Conservation (phyloP, 1,140 invertebrate genomes). For the Nomia melanderi region DNA sequence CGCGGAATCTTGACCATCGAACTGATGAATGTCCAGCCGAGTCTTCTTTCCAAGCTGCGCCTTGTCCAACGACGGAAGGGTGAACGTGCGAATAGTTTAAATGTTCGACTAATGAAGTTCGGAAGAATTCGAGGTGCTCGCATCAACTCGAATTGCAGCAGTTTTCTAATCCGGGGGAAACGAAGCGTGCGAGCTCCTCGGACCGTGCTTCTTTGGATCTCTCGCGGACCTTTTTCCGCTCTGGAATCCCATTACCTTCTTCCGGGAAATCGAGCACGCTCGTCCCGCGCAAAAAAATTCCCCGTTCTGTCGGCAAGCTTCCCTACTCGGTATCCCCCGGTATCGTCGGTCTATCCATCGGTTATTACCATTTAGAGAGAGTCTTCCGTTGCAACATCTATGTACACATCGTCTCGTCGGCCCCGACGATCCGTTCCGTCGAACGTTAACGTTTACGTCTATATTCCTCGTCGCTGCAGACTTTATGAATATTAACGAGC, state of each 20-base stretch:
- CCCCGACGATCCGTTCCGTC: constrained; percentile 1
- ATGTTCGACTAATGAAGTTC: not conserved
- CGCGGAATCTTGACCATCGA: too few relatives aligned
- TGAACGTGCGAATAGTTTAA: not conserved
- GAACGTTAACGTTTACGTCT: constrained; percentile 26
- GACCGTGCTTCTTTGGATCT: not conserved
- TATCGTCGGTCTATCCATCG: not conserved
- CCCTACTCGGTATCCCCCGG: not conserved
- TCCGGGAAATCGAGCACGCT: not conserved
- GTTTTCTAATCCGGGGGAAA: not conserved
- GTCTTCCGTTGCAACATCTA: constrained; percentile 16
- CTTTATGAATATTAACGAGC: constrained; percentile 61
- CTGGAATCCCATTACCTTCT: constrained; percentile 23
- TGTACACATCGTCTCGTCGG: not conserved
- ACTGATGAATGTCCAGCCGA: too few relatives aligned
- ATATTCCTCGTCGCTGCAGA: constrained; percentile 8
- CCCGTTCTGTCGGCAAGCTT: constrained; percentile 1
- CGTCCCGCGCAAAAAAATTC: not conserved
- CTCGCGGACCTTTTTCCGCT: not conserved
- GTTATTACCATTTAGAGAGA: not conserved
- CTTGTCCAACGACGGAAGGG: not conserved
- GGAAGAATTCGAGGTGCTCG: not conserved
- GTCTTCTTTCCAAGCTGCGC: too few relatives aligned
- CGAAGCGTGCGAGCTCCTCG: not conserved
- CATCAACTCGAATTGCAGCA: not conserved